Base-by-base conservation (phyloP, 2,888 invertebrate species). In the Sarcophaga variegata region DNA sequence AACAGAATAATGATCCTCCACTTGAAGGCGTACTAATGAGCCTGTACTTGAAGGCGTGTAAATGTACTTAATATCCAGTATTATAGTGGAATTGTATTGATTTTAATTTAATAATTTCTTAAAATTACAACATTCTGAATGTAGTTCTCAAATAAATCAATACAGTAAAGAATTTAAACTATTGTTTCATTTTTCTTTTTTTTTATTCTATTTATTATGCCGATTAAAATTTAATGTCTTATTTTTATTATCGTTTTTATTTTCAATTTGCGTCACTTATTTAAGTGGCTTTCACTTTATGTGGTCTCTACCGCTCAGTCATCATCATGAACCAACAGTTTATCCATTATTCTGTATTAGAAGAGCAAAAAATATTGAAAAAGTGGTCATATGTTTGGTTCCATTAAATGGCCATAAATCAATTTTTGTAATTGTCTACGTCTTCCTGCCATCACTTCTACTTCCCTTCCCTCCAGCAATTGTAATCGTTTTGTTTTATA, bases 371-470 rank as follows among this genome's bases (percentile, higher is more conserved):
- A 60, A 37, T 37, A 37, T 37, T 37, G 54, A 22, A 14, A 66
- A 67, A 77, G 25, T 12, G 60, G 11, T 69, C 66, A 76, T 27
- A 64, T 66, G 27, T 77, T 77, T 70, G 10, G 62, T 78, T 64
- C 71, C 27, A 80, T 71, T 80, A 70, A 80, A 80, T 72, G 45
- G 64, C n/a, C n/a, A 74, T 66, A 80, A 64, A 72, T 80, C 47
- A 64, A 54, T 59, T 79, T 79, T 71, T 64, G 17, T 79, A 54
- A 22, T 49, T 54, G 14, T 54, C 17, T 63, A 27, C n/a, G 12
- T 64, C 64, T 64, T 27, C 17, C 45, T 37, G 3, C n/a, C 60
- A 14, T 14, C 45, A 4, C 37, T 20, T 11, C 37, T 54, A 17
- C 12, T 3, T n/a, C 45, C 17, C 45, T 37, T 17, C 20, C n/a